Conservation (phyloP, 2,888 invertebrate genomes). For the Tromatobia lineatoria region DNA sequence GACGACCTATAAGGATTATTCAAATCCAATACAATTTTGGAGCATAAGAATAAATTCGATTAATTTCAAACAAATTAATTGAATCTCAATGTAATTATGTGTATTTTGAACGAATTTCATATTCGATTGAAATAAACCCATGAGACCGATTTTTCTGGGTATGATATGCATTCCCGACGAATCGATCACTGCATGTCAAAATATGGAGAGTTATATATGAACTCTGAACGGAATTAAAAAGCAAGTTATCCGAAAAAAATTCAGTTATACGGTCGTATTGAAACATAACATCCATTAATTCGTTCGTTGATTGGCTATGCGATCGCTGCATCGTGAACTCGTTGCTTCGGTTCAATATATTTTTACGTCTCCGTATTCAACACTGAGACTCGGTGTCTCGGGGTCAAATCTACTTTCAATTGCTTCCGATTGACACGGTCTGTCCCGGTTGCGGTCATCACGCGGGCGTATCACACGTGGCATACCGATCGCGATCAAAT, state of each 20-base stretch:
- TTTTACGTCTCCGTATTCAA: not conserved
- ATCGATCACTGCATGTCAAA: no score
- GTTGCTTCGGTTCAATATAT: not conserved
- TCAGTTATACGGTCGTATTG: not conserved
- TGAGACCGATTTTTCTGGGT: no score
- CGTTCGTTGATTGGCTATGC: slow-evolving; percentile 1
- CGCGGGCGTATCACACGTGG: slow-evolving; percentile 42
- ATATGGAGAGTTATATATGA: no score
- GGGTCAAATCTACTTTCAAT: slow-evolving; percentile 49
- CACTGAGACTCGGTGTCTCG: not conserved
- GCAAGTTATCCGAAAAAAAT: not conserved
- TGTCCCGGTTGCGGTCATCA: slow-evolving; percentile 27
- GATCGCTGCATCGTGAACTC: not conserved
- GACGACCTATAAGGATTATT: no score
- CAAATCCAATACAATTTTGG: no score
- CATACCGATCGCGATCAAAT: not conserved
- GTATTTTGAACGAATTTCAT: no score
- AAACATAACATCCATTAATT: not conserved
- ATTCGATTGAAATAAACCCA: no score
- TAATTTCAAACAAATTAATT: no score
- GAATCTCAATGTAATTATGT: no score
- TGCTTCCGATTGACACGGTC: slow-evolving; percentile 29
- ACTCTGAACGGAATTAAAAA: no score
- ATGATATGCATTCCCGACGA: no score
- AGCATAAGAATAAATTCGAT: no score